phyloP scores from a whole-genome alignment of 2,888 invertebrate species.

The Agrochola litura region DNA sequence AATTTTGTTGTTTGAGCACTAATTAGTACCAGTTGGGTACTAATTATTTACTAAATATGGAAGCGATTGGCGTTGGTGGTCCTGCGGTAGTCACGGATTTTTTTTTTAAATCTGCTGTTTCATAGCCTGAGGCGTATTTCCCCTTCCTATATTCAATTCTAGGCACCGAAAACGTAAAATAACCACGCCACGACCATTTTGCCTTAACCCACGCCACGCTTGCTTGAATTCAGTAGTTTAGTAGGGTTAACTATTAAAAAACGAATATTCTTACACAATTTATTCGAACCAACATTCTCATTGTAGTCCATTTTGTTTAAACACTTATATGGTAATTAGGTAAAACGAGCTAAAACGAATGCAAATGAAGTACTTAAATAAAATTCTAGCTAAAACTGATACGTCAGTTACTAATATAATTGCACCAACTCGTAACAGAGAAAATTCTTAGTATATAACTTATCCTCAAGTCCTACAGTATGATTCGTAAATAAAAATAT shows the following conservation, averaged over 20 bases:
- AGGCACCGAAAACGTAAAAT: no score
- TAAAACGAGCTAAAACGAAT: slow-evolving; percentile 73
- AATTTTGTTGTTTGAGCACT: no score
- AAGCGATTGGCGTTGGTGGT: no score
- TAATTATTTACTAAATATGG: no score
- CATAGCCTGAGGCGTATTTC: no score
- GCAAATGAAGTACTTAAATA: slow-evolving; percentile 73
- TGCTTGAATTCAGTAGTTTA: neutral
- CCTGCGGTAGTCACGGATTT: no score
- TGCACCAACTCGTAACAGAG: slow-evolving; percentile 84
- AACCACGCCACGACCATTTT: no score
- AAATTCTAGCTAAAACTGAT: slow-evolving; percentile 75
- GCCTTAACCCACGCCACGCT: no score
- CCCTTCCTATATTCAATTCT: no score
- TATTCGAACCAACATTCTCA: slow-evolving; percentile 83
- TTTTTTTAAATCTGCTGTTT: no score
- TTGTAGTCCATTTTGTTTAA: slow-evolving; percentile 75
- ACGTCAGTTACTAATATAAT: slow-evolving; percentile 81
- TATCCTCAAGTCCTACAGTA: slow-evolving; percentile 67
- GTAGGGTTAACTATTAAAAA: slow-evolving; percentile 63
- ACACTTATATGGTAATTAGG: slow-evolving; percentile 75
- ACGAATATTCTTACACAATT: slow-evolving; percentile 76
- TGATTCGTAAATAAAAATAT: slow-evolving; percentile 77
- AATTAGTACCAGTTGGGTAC: no score
- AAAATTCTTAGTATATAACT: slow-evolving; percentile 82